Conservation (phyloP, 2,888 invertebrate genomes). For the Agriopis marginaria region DNA sequence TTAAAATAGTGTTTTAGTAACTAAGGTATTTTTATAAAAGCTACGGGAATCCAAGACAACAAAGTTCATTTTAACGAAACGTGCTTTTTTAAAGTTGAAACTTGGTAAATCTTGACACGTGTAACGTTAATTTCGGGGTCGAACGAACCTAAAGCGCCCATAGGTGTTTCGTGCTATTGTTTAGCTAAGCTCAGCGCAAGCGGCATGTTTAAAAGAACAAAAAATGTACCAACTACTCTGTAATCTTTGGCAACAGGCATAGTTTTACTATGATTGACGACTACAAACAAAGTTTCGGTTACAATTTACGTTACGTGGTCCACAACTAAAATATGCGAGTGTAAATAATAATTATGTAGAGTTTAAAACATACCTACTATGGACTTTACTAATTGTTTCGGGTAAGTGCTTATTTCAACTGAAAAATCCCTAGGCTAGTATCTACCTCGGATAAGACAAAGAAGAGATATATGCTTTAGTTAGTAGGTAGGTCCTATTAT, state of each 20-base stretch:
- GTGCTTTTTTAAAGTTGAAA: slow-evolving; percentile 16
- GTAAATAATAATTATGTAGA: neutral
- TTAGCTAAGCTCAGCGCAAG: slow-evolving; percentile 33
- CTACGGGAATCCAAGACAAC: neutral
- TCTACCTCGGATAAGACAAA: too few species aligned
- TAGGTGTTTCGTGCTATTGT: slow-evolving; percentile 36
- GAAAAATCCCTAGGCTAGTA: neutral
- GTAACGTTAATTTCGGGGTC: slow-evolving; percentile 33
- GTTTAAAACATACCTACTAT: neutral
- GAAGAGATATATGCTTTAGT: too few species aligned
- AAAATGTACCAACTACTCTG: slow-evolving; percentile 29
- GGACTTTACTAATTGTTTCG: neutral
- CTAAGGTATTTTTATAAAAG: too few species aligned
- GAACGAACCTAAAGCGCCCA: slow-evolving; percentile 26
- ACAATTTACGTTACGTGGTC: slow-evolving; percentile 33
- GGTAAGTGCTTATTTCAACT: neutral
- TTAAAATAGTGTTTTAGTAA: too few species aligned
- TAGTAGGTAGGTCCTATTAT: too few species aligned
- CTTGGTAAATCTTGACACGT: slow-evolving; percentile 18
- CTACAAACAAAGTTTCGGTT: slow-evolving; percentile 59
- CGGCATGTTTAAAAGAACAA: slow-evolving; percentile 10
- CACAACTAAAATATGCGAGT: slow-evolving; percentile 22
- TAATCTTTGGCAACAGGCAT: slow-evolving; percentile 32
- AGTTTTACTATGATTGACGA: slow-evolving; percentile 56
- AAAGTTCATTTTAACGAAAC: neutral